Evolutionary conservation across 2,888 invertebrate species (phyloP), one percentile per base, ranked within the genome.

Genomic region (Asteroscopus sphinx): DNA sequence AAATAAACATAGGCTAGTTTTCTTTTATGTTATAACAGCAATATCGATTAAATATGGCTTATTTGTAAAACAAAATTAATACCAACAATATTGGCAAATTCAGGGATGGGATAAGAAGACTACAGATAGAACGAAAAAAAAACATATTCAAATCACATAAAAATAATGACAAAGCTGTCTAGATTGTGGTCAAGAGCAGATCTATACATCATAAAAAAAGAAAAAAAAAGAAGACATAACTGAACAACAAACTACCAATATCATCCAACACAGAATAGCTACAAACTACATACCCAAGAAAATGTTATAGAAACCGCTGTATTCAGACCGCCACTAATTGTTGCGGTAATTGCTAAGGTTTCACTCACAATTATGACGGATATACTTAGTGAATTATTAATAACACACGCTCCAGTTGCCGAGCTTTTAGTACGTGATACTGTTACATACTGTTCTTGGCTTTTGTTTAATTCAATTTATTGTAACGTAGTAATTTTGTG

Each of bases 331-430:
- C 75, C 76, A 83, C 92, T 93, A 93, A 94, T 94, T 89, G 90
- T 86, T 75, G 80, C 82, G 68, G 83, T 93, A 94, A 93, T 94
- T 93, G 88, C 87, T 61, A 80, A 82, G 85, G 89, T 93, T 93
- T 93, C 93, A 92, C 93, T 91, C 82, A 90, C 90, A 91, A 91
- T 91, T 92, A 92, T 90, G 91, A 93, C 85, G 87, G 88, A 87
- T 86, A 87, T 87, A 87, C 87, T 88, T 87, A 87, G 87, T 89
- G 90, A 89, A 90, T 91, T 92, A 90, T 88, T 89, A 91, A 89
- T 89, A 84, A 79, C 77, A 69, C 75, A 79, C 80, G 87, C 79
- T 83, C 89, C 80, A 86, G 77, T 86, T 89, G 60, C 48, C 9
- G 44, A 71, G 64, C 61, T 78, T 71, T 72, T 67, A 68, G 74